Conservation (phyloP, 2,888 invertebrate genomes). For the Drosophila robusta region DNA sequence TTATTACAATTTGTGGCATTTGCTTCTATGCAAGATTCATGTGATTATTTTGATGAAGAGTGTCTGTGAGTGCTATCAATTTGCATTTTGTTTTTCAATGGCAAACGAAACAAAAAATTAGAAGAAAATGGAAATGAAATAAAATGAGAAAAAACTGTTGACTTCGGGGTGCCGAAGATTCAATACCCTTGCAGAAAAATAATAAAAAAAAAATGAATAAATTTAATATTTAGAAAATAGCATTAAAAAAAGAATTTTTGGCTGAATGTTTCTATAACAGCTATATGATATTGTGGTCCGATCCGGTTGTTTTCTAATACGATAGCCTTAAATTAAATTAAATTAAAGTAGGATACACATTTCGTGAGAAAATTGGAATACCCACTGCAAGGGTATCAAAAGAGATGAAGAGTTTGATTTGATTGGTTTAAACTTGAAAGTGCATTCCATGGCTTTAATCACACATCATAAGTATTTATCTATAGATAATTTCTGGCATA, state of each 20-base stretch:
- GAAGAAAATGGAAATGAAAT: not conserved
- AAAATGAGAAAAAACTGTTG: not conserved
- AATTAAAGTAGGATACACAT: too few species aligned
- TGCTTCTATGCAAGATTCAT: conserved; percentile 74
- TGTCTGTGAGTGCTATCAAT: conserved; percentile 63
- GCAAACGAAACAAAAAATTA: not conserved
- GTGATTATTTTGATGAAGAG: conserved; percentile 31
- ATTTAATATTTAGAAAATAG: too few species aligned
- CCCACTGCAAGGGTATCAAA: not conserved
- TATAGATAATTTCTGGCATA: conserved; percentile 27
- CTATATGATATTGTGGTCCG: too few species aligned
- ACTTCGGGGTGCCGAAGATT: not conserved
- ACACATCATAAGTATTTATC: conserved; percentile 39
- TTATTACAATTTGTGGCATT: conserved; percentile 38
- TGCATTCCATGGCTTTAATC: conserved; percentile 52
- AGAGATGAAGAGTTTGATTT: not conserved
- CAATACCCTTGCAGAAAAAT: not conserved
- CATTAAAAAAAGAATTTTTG: too few species aligned
- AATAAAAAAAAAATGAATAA: too few species aligned
- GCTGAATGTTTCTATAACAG: too few species aligned
- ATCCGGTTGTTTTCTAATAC: too few species aligned
- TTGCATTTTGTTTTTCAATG: conserved; percentile 37
- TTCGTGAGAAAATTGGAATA: too few species aligned
- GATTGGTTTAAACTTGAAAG: conserved; percentile 14
- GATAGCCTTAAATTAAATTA: too few species aligned